These are phyloP conservation scores for Chionis minor DNA, from an alignment of 2,113 vertebrate species.

Conservation along the genomic window DNA sequence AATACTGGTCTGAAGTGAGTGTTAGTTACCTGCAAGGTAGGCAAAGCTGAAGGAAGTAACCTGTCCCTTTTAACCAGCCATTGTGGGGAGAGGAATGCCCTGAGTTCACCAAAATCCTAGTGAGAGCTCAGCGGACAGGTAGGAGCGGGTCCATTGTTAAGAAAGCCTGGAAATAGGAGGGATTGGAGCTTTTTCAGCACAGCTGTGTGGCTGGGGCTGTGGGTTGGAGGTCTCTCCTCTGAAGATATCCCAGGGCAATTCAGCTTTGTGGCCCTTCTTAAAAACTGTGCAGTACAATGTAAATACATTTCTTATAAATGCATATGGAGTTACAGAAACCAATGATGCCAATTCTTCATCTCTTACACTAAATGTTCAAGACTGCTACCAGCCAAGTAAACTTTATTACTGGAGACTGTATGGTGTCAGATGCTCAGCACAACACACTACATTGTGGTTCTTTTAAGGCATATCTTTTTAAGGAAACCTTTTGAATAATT, in stretches of 20 bases:
- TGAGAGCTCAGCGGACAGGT: not conserved
- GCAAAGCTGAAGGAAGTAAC: not conserved
- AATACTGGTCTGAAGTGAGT: not conserved
- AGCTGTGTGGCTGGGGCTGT: not conserved
- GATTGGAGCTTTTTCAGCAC: not conserved
- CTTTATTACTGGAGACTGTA: not conserved
- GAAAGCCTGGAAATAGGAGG: not conserved
- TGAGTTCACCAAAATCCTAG: accelerated
- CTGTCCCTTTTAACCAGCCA: not conserved
- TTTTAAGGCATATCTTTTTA: not conserved
- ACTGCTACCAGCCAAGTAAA: not conserved
- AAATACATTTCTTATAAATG: not conserved
- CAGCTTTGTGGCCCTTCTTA: not conserved
- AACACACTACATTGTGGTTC: accelerated
- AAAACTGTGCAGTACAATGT: not conserved
- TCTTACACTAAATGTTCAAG: not conserved
- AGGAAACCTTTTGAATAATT: not conserved
- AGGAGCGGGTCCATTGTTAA: not conserved
- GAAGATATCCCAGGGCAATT: not conserved
- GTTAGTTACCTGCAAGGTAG: not conserved
- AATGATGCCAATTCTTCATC: not conserved
- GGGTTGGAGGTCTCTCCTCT: not conserved
- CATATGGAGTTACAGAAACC: not conserved
- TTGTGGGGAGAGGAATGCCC: not conserved
- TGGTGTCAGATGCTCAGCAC: not conserved